Evolutionary conservation across 2,888 invertebrate genomes (phyloP).

Genomic region (Ectropis crepuscularia): DNA sequence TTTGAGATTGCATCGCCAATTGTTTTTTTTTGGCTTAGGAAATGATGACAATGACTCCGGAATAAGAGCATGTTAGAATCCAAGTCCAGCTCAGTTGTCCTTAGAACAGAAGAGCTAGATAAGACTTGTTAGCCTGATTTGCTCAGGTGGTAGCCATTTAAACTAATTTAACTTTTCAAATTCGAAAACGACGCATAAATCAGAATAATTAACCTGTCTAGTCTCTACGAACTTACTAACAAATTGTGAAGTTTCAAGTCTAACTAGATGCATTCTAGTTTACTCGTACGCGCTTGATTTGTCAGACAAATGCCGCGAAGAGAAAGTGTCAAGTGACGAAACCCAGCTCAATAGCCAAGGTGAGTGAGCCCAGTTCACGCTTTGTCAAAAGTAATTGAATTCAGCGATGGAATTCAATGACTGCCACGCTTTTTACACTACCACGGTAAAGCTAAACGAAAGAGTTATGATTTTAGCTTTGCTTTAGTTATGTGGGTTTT

Average conservation of each 20-base stretch:
- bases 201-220: neutral
- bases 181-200: too few relatives aligned
- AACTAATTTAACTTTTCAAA: too few relatives aligned
- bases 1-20: too few relatives aligned
- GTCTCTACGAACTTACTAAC: neutral
- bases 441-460: constrained; percentile 3
- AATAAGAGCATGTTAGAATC: too few relatives aligned
- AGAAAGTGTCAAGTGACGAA: constrained; percentile 70
- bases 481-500: too few relatives aligned
- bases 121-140: too few relatives aligned
- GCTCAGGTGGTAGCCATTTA: too few relatives aligned
- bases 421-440: constrained; percentile 14
- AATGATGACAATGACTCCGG: too few relatives aligned
- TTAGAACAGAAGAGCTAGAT: too few relatives aligned
- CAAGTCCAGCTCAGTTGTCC: too few relatives aligned
- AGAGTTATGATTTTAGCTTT: neutral
- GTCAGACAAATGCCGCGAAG: constrained; percentile 45
- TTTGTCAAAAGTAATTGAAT: constrained; percentile 67
- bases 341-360: constrained; percentile 57
- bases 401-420: constrained; percentile 39
- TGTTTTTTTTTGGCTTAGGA: too few relatives aligned
- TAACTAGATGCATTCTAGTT: constrained; percentile 12
- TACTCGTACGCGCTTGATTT: constrained; percentile 30
- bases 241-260: neutral
- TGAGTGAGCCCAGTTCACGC: constrained; percentile 55